These are phyloP conservation scores for Cryptophagus acutangulus DNA, from an alignment of 2,888 invertebrate genomes.

Conservation along the genomic window DNA sequence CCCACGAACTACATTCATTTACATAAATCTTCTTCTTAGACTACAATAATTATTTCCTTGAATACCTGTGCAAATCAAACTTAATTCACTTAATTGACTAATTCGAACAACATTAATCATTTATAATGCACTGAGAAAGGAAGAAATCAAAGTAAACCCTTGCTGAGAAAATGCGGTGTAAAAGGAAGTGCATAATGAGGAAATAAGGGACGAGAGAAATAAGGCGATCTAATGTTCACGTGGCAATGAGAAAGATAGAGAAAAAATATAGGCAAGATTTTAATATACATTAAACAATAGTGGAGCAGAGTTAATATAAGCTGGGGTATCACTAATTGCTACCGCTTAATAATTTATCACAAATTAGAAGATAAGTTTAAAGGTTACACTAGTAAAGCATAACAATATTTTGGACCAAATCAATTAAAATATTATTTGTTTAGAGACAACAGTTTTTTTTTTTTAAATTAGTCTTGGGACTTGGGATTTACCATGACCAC, in stretches of 20 bases:
- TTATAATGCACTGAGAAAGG: constrained; percentile 34
- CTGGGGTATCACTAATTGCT: too few relatives aligned
- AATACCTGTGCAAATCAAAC: too few relatives aligned
- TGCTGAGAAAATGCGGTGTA: constrained; percentile 41
- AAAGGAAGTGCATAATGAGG: constrained; percentile 47
- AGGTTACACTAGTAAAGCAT: too few relatives aligned
- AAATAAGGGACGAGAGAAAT: constrained; percentile 40
- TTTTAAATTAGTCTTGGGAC: too few relatives aligned
- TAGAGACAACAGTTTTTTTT: too few relatives aligned
- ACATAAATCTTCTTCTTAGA: constrained; percentile 13
- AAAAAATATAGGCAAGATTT: not conserved
- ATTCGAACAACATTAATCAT: constrained; percentile 1
- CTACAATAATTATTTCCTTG: too few relatives aligned
- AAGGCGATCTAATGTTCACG: constrained; percentile 25
- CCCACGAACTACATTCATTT: constrained; percentile 18
- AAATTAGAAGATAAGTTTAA: too few relatives aligned
- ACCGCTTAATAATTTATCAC: too few relatives aligned
- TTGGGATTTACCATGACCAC: too few relatives aligned
- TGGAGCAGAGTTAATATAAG: not conserved
- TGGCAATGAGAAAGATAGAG: constrained; percentile 26
- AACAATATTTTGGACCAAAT: too few relatives aligned
- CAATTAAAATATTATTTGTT: too few relatives aligned
- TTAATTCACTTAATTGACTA: not conserved
- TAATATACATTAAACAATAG: not conserved
- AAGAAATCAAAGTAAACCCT: constrained; percentile 43